Conservation (phyloP, 2,888 invertebrate genomes). For the Harpalus rubripes region DNA sequence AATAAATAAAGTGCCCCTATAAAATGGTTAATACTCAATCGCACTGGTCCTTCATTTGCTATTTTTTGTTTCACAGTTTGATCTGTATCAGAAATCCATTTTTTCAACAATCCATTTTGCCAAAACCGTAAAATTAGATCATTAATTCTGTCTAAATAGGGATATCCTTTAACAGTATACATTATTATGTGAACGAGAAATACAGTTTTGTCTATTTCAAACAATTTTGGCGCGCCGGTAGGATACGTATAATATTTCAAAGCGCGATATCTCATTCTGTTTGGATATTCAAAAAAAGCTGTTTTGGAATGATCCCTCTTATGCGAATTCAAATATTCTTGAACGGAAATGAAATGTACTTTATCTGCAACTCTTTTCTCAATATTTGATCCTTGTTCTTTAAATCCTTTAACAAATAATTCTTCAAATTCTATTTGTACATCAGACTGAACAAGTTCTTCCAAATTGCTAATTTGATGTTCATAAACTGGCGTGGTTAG, state of each 20-base stretch:
- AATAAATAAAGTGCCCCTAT: slow-evolving; percentile 12
- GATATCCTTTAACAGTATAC: slow-evolving; percentile 29
- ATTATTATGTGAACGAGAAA: not conserved
- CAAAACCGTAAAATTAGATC: slow-evolving; percentile 7
- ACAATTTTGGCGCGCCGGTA: not conserved
- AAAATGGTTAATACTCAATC: slow-evolving; percentile 12
- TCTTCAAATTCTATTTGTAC: slow-evolving; percentile 64
- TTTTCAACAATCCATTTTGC: slow-evolving; percentile 25
- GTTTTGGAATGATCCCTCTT: not conserved
- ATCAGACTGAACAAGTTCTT: slow-evolving; percentile 68
- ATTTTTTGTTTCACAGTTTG: slow-evolving; percentile 16
- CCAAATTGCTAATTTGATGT: slow-evolving; percentile 68
- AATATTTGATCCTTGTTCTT: not conserved
- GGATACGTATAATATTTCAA: slow-evolving; percentile 1
- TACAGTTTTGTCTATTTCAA: slow-evolving; percentile 1
- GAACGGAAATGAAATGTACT: not conserved
- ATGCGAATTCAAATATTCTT: not conserved
- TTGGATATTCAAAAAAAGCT: slow-evolving; percentile 9
- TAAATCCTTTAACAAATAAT: not conserved
- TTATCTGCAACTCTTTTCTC: slow-evolving; percentile 7
- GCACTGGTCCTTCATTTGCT: not conserved
- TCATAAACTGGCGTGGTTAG: slow-evolving; percentile 67
- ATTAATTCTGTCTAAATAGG: slow-evolving; percentile 15
- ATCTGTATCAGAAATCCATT: slow-evolving; percentile 43
- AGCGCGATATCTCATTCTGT: not conserved